Evolutionary conservation across 1,140 invertebrate genomes (phyloP), one percentile per base, ranked within the genome.

Genomic region (Sycophaga agraensis): DNA sequence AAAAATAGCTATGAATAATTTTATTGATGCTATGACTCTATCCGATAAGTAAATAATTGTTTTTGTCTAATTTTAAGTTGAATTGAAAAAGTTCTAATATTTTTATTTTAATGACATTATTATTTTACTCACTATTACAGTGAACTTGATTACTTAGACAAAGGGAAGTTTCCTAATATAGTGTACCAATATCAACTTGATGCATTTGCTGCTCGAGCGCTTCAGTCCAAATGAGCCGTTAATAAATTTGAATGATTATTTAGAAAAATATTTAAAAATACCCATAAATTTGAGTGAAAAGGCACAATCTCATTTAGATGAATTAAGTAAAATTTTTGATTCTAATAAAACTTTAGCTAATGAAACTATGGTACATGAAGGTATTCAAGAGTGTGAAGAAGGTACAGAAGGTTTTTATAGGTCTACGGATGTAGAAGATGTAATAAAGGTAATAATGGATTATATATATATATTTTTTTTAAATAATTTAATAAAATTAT

Each of bases 11-110:
- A 17, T 70, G 16, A 67, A 63, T 40, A 35, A 63, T 28, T 64
- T 64, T 12, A 67, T 69, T 11, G 59, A 70, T 39, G 48, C 64
- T 21, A 68, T 70, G 67, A 69, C 62, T 35, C 16, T 70, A 16
- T 11, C 24, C 9, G 35, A 64, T 11, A 34, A 61, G 66, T 68
- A 64, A 63, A 62, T 53, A 35, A 7, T 55, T 0, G 19, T 37
- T n/a, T 31, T 31, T 6, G 28, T 31, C 28, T 6, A 6, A 31
- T 31, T 31, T 31, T 31, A 31, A 31, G 28, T 31, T 31, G 11
- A 6, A 4, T 31, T 6, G 11, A 31, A 31, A 31, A 11, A 31
- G 5, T 6, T 31, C 28, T 31, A 6, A 4, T 31, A 31, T 31
- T 11, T 31, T 31, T 6, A 6, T 6, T 34, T 55, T n/a, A 59